Percentiles rank a stretch among this genome's conserved stretches.
Conservation (phyloP, 2,113 vertebrate species). For the Microcebus jonahi region DNA sequence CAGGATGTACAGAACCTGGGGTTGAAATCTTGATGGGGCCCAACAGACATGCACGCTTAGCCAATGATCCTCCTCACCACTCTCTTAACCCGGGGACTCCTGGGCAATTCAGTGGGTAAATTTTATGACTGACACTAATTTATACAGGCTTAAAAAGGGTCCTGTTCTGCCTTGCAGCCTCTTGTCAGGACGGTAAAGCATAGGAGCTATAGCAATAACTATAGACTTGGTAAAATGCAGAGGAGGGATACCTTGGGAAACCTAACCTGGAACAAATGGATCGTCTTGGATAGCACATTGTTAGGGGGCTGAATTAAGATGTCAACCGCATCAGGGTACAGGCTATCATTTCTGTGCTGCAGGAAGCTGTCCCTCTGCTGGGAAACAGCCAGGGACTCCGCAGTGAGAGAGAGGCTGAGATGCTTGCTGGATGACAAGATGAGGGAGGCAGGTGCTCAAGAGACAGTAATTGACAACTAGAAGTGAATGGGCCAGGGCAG, state of each 20-base stretch:
- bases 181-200: not conserved
- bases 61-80: slow-evolving; percentile 14
- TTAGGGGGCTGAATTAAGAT: slow-evolving; percentile 46
- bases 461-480: not conserved
- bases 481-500: not conserved
- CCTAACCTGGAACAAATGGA: slow-evolving; percentile 8
- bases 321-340: not conserved
- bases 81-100: slow-evolving; percentile 25
- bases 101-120: slow-evolving; percentile 14
- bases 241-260: slow-evolving; percentile 1
- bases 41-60: not conserved
- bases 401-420: not conserved
- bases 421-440: not conserved
- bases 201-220: not conserved
- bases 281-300: not conserved
- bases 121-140: slow-evolving; percentile 60
- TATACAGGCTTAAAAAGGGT: not conserved
- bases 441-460: not conserved
- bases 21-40: slow-evolving; percentile 5
- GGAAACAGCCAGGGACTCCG: not conserved
- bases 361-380: not conserved
- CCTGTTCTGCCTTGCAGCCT: not conserved
- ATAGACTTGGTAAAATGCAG: not conserved
- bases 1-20: not conserved
- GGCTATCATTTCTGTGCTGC: not conserved